These are phyloP conservation scores for Dermatophagoides farinae DNA, from an alignment of 1,140 invertebrate species.

Conservation along the genomic window DNA sequence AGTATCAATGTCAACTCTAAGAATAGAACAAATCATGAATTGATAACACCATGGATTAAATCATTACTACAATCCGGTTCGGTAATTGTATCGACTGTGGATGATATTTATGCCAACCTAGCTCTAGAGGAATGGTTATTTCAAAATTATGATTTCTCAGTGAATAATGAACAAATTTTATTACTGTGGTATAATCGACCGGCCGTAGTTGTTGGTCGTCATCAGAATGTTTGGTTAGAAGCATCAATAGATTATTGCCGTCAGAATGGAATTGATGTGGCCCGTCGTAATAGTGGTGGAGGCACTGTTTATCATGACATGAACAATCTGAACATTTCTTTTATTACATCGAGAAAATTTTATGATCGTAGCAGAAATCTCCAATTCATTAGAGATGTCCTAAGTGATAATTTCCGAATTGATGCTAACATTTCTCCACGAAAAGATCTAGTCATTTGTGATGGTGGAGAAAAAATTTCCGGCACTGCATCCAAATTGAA, in stretches of 20 bases:
- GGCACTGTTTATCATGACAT: slow-evolving; percentile 87
- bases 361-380: slow-evolving; percentile 68
- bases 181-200: slow-evolving; percentile 78
- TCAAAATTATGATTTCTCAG: slow-evolving; percentile 48
- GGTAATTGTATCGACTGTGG: slow-evolving; percentile 73
- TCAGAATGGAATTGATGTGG: slow-evolving; percentile 33
- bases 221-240: slow-evolving; percentile 92
- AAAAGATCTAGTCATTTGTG: slow-evolving; percentile 15
- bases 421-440: slow-evolving; percentile 8
- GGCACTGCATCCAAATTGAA: slow-evolving; percentile 78
- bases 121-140: slow-evolving; percentile 89
- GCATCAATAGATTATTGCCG: slow-evolving; percentile 44
- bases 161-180: slow-evolving; percentile 31
- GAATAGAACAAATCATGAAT: neutral
- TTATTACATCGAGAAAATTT: slow-evolving; percentile 51
- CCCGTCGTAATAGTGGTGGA: slow-evolving; percentile 78
- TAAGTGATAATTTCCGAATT: slow-evolving; percentile 3
- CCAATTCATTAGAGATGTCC: slow-evolving; percentile 38
- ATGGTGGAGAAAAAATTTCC: slow-evolving; percentile 40
- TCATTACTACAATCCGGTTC: neutral
- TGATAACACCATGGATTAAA: neutral
- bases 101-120: slow-evolving; percentile 69
- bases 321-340: slow-evolving; percentile 78
- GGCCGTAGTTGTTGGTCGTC: slow-evolving; percentile 78
- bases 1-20: neutral